A percentile compares a stretch with the other conserved stretches of the same genome.
Evolutionary conservation across 2,797 vertebrate genomes (phyloP).

Genomic region (Hephaestus fuliginosus): DNA sequence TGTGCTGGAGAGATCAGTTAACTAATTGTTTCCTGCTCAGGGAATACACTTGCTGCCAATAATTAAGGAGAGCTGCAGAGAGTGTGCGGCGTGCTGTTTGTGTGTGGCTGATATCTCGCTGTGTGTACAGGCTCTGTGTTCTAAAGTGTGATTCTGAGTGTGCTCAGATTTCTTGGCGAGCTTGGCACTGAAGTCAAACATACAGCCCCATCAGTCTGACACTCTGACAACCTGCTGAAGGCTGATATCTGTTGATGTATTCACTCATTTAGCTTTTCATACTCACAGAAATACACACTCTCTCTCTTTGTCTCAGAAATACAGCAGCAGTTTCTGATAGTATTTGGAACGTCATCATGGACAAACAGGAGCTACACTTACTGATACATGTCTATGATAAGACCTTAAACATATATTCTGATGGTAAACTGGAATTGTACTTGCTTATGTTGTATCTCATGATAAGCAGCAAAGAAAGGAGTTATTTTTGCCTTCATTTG

Average conservation of each 20-base stretch:
- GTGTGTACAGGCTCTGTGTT: not conserved
- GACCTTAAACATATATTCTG: too few species aligned
- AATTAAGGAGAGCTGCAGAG: conserved; percentile 44
- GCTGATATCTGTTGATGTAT: conserved; percentile 41
- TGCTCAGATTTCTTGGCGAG: conserved; percentile 19
- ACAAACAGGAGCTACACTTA: too few species aligned
- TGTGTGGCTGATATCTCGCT: conserved; percentile 29
- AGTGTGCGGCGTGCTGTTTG: not conserved
- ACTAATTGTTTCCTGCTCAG: conserved; percentile 68
- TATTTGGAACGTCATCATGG: not conserved
- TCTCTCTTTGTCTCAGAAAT: not conserved
- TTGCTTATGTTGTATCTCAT: too few species aligned
- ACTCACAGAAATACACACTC: conserved; percentile 21
- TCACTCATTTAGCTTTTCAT: conserved; percentile 29
- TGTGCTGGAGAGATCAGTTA: conserved; percentile 54
- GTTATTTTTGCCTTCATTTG: too few species aligned
- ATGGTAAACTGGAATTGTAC: too few species aligned
- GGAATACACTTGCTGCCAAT: conserved; percentile 68
- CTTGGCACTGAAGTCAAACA: not conserved
- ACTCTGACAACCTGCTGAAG: conserved; percentile 41
- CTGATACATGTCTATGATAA: too few species aligned
- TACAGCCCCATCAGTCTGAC: conserved; percentile 10
- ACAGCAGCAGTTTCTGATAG: not conserved
- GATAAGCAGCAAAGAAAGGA: too few species aligned
- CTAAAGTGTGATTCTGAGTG: not conserved